Evolutionary conservation across 2,888 invertebrate genomes (phyloP), one percentile per base, ranked within the genome.

Genomic region (Troglohyphantes excavatus): DNA sequence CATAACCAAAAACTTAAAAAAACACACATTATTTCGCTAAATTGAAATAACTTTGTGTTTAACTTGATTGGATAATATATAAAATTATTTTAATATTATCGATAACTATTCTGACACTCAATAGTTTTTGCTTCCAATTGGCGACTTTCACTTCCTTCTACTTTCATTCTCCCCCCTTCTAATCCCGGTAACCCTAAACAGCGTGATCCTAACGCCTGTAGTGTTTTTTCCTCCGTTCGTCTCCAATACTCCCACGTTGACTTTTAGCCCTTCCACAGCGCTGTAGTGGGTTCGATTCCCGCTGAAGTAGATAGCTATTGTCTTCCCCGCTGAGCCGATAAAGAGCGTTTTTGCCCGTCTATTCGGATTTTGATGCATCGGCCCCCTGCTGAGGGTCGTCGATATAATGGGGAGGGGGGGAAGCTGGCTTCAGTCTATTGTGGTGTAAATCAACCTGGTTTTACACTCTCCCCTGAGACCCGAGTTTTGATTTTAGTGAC

Each of bases 261-360:
- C 70, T 81, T 81, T 79, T 67, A 79, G 79, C 67, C 67, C 67
- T 29, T 19, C 67, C 59, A 59, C 81, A 59, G 33, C 21, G 23
- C 26, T 29, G 33, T 33, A 23, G 53, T 59, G 81, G 53, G 33
- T 81, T 29, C 59, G 81, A 81, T 81, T 81, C 70, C 53, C 33
- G n/a, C 27, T 33, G 53, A 27, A 73, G 73, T 27, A 53, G 73
- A 73, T 73, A 73, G 73, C 73, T 59, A 53, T 53, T 73, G 53
- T 53, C 19, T 76, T 26, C 63, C 79, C 46, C n/a, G 79, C 43
- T 46, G 79, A 21, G 39, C 46, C 46, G 79, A 67, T 79, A 67
- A 79, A 79, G 27, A 29, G 78, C 19, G 46, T 79, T 79, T 76
- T 76, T 75, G 53, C n/a, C n/a, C n/a, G n/a, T n/a, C n/a, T n/a